A percentile compares a stretch with the other conserved stretches of the same genome.
Evolutionary conservation across 2,888 invertebrate species (phyloP).

Genomic region (Drosophila mettleri): DNA sequence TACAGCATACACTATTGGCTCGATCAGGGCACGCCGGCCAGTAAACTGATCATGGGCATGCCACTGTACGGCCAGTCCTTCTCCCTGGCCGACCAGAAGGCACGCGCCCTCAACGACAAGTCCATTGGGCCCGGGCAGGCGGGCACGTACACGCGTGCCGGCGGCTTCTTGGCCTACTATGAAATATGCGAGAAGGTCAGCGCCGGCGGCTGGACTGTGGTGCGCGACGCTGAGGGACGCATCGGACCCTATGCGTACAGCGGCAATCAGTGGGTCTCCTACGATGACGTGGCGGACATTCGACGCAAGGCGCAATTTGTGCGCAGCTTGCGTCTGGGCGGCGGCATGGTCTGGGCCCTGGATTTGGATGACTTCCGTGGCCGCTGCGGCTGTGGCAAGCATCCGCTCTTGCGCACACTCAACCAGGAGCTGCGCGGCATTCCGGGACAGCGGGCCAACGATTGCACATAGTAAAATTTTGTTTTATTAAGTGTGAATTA

Average conservation of each 20-base stretch:
- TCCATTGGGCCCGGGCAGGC: conserved; percentile 89
- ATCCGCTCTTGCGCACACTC: conserved; percentile 89
- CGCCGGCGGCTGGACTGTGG: conserved; percentile 87
- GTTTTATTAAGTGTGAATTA: conserved; percentile 43
- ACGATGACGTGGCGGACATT: conserved; percentile 89
- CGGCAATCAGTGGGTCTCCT: conserved; percentile 92
- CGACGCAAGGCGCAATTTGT: conserved; percentile 88
- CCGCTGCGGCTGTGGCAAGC: conserved; percentile 88
- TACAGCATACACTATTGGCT: conserved; percentile 91
- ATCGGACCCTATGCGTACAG: conserved; percentile 91
- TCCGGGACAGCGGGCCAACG: conserved; percentile 83
- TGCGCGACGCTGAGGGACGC: conserved; percentile 87
- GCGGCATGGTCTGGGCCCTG: conserved; percentile 92
- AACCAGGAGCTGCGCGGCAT: conserved; percentile 86
- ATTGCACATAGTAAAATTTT: conserved; percentile 84
- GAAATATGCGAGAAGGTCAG: conserved; percentile 89
- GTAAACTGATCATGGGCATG: conserved; percentile 90
- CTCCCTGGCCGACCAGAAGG: conserved; percentile 86
- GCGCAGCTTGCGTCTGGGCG: conserved; percentile 87
- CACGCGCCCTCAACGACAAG: conserved; percentile 87
- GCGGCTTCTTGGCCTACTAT: conserved; percentile 91
- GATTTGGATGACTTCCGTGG: conserved; percentile 92
- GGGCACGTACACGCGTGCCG: conserved; percentile 89
- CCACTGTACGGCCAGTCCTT: conserved; percentile 92
- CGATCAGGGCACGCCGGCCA: conserved; percentile 87